Evolutionary conservation across 2,888 invertebrate species (phyloP).

Genomic region (Gymnosoma rotundatum): DNA sequence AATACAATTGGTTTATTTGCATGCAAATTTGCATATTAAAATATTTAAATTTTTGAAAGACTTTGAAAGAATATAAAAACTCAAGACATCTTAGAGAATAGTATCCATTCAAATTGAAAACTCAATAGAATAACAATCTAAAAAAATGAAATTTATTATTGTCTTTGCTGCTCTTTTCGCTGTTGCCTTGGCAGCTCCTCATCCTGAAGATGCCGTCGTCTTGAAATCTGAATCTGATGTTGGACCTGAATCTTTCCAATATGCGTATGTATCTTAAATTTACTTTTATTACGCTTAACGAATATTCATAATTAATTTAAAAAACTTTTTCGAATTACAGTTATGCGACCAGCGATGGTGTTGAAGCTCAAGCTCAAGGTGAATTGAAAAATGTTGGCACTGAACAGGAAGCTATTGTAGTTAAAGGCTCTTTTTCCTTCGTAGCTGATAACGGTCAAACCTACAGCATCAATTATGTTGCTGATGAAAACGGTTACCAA

Average conservation of each 20-base stretch:
- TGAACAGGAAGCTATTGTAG: slow-evolving; percentile 73
- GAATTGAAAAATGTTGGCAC: slow-evolving; percentile 71
- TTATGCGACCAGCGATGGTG: slow-evolving; percentile 75
- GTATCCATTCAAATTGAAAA: slow-evolving; percentile 59
- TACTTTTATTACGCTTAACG: too few species aligned
- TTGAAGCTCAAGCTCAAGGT: slow-evolving; percentile 72
- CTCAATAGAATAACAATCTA: slow-evolving; percentile 53
- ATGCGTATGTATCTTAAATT: slow-evolving; percentile 44
- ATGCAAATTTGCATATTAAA: too few species aligned
- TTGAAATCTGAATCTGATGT: slow-evolving; percentile 82
- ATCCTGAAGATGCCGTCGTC: slow-evolving; percentile 74
- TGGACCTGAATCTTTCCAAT: slow-evolving; percentile 84
- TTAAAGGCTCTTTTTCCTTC: slow-evolving; percentile 73
- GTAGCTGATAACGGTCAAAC: slow-evolving; percentile 73
- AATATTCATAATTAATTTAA: too few species aligned
- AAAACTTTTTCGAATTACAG: slow-evolving; percentile 23
- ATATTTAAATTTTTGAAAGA: too few species aligned
- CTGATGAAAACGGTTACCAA: slow-evolving; percentile 83
- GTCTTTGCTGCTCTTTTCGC: slow-evolving; percentile 77
- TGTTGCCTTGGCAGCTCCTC: slow-evolving; percentile 73
- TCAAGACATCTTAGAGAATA: neutral
- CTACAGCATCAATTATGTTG: slow-evolving; percentile 83
- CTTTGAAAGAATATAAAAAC: slow-evolving; percentile 57
- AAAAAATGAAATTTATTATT: slow-evolving; percentile 78
- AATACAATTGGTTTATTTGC: too few species aligned